Percentiles rank a stretch among this genome's conserved stretches.
These are phyloP conservation scores for Tetrao urogallus DNA, from an alignment of 2,113 vertebrate genomes.

Conservation along the genomic window DNA sequence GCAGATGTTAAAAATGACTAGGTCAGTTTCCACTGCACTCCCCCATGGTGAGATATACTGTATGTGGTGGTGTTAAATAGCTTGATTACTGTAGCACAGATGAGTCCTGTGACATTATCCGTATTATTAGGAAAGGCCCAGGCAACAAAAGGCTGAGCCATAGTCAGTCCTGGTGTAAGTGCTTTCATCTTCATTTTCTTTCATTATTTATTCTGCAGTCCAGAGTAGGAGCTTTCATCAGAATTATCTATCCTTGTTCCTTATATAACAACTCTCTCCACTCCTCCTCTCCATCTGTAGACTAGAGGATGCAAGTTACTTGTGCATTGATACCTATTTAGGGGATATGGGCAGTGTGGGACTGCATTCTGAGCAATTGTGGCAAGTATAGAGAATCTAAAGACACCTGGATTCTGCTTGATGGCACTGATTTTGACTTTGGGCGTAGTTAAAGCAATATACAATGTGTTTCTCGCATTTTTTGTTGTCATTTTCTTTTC, in stretches of 20 bases:
- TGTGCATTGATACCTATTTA: background rate
- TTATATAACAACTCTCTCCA: constrained; percentile 29
- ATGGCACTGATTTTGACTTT: background rate
- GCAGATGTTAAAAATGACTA: background rate
- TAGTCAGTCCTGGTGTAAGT: background rate
- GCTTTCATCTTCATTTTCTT: background rate
- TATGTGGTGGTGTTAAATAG: background rate
- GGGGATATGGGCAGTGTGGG: background rate
- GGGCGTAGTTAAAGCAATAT: background rate
- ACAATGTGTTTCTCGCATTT: background rate
- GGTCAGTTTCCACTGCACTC: background rate
- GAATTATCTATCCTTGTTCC: background rate
- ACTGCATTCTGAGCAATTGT: background rate
- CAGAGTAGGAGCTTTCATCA: background rate
- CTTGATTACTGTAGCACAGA: background rate
- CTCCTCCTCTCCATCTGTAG: constrained; percentile 49
- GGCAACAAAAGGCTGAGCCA: background rate
- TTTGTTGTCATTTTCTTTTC: background rate
- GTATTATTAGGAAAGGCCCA: background rate
- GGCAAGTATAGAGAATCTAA: background rate
- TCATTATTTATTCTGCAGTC: constrained; percentile 11
- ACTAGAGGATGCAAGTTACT: background rate
- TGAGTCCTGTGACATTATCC: background rate
- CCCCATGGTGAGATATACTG: background rate
- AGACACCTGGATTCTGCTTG: background rate